These are phyloP conservation scores for Pimephales promelas DNA, from an alignment of 2,113 vertebrate species.

Conservation along the genomic window DNA sequence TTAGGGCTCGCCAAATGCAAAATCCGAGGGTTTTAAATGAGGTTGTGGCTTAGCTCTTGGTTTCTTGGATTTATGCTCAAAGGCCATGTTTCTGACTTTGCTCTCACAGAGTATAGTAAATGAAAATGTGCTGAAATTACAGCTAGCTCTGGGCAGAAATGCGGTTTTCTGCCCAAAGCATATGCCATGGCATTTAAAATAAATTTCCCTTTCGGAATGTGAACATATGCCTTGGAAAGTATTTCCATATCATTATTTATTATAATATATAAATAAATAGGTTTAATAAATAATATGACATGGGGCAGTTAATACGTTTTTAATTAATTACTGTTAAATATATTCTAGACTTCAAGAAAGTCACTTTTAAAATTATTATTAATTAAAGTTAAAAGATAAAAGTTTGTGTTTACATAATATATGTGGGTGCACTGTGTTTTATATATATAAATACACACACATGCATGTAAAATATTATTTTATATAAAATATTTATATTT, in stretches of 20 bases:
- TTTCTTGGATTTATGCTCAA: constrained; percentile 23
- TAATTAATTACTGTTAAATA: too few relatives aligned
- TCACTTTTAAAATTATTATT: too few relatives aligned
- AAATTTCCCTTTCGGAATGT: background rate
- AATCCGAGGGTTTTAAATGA: constrained; percentile 33
- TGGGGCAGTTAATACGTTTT: too few relatives aligned
- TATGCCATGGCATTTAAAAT: background rate
- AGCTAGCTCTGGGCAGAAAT: background rate
- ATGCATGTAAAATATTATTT: too few relatives aligned
- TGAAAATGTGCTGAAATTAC: background rate
- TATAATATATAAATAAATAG: too few relatives aligned
- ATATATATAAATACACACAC: too few relatives aligned
- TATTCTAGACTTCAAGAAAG: too few relatives aligned
- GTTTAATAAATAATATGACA: too few relatives aligned
- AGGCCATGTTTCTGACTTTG: background rate
- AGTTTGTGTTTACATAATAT: too few relatives aligned
- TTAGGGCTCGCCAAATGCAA: constrained; percentile 37
- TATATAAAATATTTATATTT: too few relatives aligned
- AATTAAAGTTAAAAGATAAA: too few relatives aligned
- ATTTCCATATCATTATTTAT: background rate
- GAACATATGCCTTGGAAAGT: background rate
- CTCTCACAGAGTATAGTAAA: background rate
- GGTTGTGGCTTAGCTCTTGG: background rate
- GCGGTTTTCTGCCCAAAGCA: background rate
- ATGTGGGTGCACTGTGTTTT: too few relatives aligned